These are phyloP conservation scores for Minunthozetes semirufus DNA, from an alignment of 2,888 invertebrate species.

Conservation along the genomic window DNA sequence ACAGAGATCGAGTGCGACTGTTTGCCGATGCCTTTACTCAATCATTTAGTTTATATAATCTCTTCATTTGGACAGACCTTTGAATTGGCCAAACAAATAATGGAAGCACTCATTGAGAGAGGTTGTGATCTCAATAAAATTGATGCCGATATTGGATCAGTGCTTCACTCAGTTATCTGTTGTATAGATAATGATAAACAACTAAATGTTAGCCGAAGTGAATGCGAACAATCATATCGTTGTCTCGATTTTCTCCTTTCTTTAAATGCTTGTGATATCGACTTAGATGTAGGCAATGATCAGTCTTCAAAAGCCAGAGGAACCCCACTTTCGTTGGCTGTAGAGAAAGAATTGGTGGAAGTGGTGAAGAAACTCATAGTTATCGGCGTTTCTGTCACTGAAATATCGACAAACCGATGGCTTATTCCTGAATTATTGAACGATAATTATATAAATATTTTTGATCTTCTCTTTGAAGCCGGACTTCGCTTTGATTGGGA, in stretches of 20 bases:
- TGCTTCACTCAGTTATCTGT: slow-evolving; percentile 16
- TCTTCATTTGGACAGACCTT: slow-evolving; percentile 12
- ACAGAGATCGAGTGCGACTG: slow-evolving; percentile 11
- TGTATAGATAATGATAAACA: slow-evolving; percentile 14
- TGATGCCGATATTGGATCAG: slow-evolving; percentile 20
- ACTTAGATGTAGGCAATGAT: neutral
- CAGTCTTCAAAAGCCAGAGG: neutral
- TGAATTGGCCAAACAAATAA: slow-evolving; percentile 19
- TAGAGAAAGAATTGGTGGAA: neutral
- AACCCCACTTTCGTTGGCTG: slow-evolving; percentile 6
- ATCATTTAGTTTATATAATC: slow-evolving; percentile 27
- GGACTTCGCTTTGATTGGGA: neutral
- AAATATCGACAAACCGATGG: neutral
- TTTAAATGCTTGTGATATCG: neutral
- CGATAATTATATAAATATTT: neutral
- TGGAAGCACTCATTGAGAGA: neutral
- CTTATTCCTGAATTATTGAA: neutral
- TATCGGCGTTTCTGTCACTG: neutral
- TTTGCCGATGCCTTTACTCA: slow-evolving; percentile 27
- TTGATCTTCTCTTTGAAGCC: slow-evolving; percentile 18
- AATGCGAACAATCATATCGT: neutral
- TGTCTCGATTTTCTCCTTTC: slow-evolving; percentile 19
- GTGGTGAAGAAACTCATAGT: neutral
- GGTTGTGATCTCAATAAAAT: slow-evolving; percentile 15
- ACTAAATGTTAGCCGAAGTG: neutral